Base-by-base conservation (phyloP, 2,888 invertebrate genomes). In the Lasioglossum calceatum region DNA sequence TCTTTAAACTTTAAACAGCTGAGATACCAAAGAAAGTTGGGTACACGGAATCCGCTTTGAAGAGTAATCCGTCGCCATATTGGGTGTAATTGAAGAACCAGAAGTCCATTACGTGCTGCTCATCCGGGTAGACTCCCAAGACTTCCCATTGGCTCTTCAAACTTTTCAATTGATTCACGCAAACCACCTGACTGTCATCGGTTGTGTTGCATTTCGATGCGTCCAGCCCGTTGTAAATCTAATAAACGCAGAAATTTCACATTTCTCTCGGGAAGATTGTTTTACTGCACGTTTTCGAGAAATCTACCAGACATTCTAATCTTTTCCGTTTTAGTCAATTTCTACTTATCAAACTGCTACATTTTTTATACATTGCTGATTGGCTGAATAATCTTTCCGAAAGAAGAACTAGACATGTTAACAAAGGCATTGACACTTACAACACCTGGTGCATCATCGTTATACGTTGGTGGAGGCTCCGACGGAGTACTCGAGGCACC, bases 141-240 rank as follows among this genome's bases (percentile, higher is more conserved):
- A 84, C 10, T 0, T 39, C 73, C 5, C 1, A 0, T 0, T 79
- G 96, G 61, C 96, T 96, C 91, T 96, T 97, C 1, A 97, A 96
- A 90, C 97, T 97, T 93, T 97, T 97, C 91, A 98, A 95, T 94
- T 98, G 85, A 70, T 90, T 87, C 92, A 98, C 97, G 93, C 98
- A 98, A 64, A 98, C 96, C 3, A 14, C 16, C 12, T 12, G 27
- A 1, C 2, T 2, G 16, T 47, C n/a, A 2, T 77, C 14, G 0
- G 39, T 16, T 7, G 61, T 44, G 27, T 79, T 7, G n/a, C 97
- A 77, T 96, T 96, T 93, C 97, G 97, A 96, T 32, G 97, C 97
- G 93, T 98, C 97, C 93, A 97, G 94, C 2, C 97, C 97, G 95
- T 98, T 98, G 94, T 98, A 95, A n/a, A 97, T 97, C 98, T 98